phyloP scores from a whole-genome alignment of 2,797 vertebrate species.

The Falco cherrug region DNA sequence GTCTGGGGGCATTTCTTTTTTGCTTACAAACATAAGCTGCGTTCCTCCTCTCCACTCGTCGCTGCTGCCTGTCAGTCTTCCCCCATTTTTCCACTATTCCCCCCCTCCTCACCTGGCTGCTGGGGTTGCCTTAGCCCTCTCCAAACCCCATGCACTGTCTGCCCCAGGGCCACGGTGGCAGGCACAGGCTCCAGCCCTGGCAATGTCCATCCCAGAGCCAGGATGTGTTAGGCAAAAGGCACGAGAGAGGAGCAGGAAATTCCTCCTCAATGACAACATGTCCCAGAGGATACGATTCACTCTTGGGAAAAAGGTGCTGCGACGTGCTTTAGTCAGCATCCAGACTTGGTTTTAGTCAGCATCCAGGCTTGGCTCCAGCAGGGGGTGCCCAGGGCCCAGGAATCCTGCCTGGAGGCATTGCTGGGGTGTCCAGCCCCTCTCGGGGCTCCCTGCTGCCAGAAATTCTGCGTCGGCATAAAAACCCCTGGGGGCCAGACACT shows the following conservation, averaged over 20 bases:
- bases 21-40: not conserved
- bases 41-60: not conserved
- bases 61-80: not conserved
- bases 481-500: not conserved
- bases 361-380: not conserved
- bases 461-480: not conserved
- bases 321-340: not conserved
- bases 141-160: not conserved
- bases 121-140: not conserved
- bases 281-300: not conserved
- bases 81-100: not conserved
- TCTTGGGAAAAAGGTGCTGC: fast-evolving
- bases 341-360: not conserved
- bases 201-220: not conserved
- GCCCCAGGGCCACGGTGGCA: not conserved
- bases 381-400: constrained; percentile 25
- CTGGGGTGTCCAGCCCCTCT: not conserved
- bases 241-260: not conserved
- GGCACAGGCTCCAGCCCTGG: not conserved
- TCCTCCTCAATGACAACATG: not conserved
- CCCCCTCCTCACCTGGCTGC: not conserved
- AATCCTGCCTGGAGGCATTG: not conserved
- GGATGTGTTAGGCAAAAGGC: not conserved
- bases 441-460: not conserved
- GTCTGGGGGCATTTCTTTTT: not conserved